phyloP scores from a whole-genome alignment of 2,113 vertebrate genomes.

The Platanista minor region DNA sequence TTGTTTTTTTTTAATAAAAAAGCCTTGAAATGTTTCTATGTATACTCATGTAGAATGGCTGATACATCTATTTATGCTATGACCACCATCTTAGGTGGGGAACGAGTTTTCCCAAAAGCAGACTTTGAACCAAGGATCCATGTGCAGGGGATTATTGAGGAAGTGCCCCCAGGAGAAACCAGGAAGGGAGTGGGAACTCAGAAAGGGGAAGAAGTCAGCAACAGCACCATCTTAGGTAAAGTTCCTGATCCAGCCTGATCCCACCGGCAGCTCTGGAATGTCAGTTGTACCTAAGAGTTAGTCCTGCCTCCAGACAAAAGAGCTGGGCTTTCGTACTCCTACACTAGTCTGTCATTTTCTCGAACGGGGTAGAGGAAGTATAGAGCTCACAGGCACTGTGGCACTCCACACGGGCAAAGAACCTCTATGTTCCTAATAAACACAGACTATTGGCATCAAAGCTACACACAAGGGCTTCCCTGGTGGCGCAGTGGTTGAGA shows the following conservation, averaged over 20 bases:
- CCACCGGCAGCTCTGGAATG: not conserved
- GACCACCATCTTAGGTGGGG: not conserved
- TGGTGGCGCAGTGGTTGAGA: no score
- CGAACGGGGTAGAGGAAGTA: rapidly evolving
- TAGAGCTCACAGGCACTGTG: not conserved
- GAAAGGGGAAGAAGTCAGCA: not conserved
- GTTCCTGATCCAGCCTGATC: not conserved
- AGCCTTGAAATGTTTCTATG: not conserved
- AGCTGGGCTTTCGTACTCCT: not conserved
- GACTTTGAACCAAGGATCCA: not conserved
- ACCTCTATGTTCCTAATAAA: not conserved
- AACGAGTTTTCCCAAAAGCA: not conserved
- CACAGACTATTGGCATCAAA: not conserved
- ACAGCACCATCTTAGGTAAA: not conserved
- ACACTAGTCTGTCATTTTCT: not conserved
- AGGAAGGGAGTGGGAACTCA: not conserved
- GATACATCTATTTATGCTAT: not conserved
- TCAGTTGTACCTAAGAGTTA: not conserved
- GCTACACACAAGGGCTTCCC: not conserved
- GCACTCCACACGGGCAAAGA: not conserved
- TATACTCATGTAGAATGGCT: not conserved
- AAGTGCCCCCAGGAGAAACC: not conserved
- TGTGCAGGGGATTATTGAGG: not conserved
- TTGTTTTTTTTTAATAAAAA: not conserved
- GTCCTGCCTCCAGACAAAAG: not conserved